Evolutionary conservation across 2,888 invertebrate species (phyloP), one percentile per base, ranked within the genome.

Genomic region (Allygus modestus): DNA sequence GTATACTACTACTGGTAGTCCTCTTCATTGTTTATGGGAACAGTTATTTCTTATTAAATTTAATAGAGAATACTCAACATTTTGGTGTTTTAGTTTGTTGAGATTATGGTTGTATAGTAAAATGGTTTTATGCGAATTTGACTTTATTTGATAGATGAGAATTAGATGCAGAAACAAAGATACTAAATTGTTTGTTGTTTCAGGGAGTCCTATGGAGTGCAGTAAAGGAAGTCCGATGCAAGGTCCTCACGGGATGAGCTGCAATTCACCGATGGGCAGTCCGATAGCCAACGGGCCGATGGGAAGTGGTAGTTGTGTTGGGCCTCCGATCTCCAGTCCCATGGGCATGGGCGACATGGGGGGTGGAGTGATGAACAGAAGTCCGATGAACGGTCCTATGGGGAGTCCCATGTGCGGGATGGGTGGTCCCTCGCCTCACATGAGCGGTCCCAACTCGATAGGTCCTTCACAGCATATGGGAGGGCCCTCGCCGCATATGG

Each of bases 181-280:
- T n/a, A 37, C 37, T 37, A 7, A 37, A 37, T 37, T 37, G 37
- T 9, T 7, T 37, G 17, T 65, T 77, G 0, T 61, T 71, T 46
- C 58, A 65, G 84, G 84, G 20, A 90, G 90, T 85, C 90, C 91
- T 43, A 90, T 91, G 90, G 90, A 91, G 88, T 89, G 90, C n/a
- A 90, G 90, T 81, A 89, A 90, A 12, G 92, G 92, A 23, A 91
- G 91, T 87, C 92, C 92, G 7, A 92, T 92, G 90, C 90, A 86
- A 90, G 94, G 89, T 31, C 86, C 86, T 71, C 79, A 85, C 11
- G 85, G 87, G 23, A 87, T 88, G 85, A 88, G 87, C 87, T 88
- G 88, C 54, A 91, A 93, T 82, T 95, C 95, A 82, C 95, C 94
- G 12, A 94, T 96, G 93, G 95, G 95, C 88, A 95, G 94, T 91